Conservation (phyloP, 2,797 vertebrate species). For the Callimico goeldii region DNA sequence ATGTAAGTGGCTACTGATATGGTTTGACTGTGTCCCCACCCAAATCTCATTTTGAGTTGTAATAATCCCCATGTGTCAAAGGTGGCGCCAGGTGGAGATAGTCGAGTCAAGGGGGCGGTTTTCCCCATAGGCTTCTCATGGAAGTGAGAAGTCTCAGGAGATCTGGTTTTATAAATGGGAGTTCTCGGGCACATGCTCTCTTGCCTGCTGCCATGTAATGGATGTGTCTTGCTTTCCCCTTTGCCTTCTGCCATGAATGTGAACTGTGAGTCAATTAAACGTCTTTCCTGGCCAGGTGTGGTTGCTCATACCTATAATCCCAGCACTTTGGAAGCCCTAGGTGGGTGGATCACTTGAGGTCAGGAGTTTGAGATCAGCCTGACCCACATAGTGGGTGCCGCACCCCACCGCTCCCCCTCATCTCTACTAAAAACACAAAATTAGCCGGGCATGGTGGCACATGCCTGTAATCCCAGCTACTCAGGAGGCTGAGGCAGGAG, state of each 20-base stretch:
- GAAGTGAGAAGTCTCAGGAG: neutral
- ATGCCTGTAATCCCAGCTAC: no score
- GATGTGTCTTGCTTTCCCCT: no score
- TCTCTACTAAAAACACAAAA: no score
- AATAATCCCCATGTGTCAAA: neutral
- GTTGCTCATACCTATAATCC: neutral
- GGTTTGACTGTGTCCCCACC: neutral
- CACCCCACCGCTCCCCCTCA: rapidly evolving
- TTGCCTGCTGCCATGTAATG: no score
- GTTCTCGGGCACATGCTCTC: neutral
- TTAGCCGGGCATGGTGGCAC: no score
- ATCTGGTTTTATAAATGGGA: neutral
- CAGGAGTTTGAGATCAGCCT: neutral
- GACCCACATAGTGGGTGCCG: no score
- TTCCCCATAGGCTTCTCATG: neutral
- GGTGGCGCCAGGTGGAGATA: neutral
- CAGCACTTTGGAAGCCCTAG: neutral
- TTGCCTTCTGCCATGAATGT: neutral
- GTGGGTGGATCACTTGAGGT: neutral
- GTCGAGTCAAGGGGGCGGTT: neutral
- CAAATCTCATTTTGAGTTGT: neutral
- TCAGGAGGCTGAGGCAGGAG: no score
- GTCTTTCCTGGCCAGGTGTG: neutral
- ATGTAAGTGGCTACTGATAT: neutral
- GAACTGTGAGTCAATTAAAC: neutral